A percentile compares a stretch with the other conserved stretches of the same genome.
Evolutionary conservation across 2,888 invertebrate species (phyloP).

Genomic region (Glomeris marginata): DNA sequence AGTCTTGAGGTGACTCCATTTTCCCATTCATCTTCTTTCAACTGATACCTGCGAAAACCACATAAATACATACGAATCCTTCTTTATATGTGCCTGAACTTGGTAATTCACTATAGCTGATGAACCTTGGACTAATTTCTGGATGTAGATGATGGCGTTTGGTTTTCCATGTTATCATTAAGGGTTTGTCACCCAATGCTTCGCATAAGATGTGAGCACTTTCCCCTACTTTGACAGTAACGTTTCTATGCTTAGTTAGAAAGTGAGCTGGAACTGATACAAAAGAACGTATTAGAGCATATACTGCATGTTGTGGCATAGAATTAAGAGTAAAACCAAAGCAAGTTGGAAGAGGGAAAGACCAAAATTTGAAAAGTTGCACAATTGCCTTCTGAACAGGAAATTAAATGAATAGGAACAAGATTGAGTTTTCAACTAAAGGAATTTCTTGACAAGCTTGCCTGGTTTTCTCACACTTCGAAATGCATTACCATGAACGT

Average conservation of each 20-base stretch:
- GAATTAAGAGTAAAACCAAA: not conserved
- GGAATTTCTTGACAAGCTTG: not conserved
- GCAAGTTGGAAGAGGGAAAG: not conserved
- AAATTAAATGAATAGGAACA: not conserved
- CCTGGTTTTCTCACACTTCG: not conserved
- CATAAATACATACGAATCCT: too few relatives aligned
- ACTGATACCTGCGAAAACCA: conserved; percentile 10
- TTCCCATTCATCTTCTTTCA: conserved; percentile 46
- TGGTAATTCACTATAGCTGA: too few relatives aligned
- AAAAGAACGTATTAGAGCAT: too few relatives aligned
- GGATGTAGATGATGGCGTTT: conserved; percentile 1
- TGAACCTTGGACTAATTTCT: conserved; percentile 7
- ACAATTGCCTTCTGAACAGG: not conserved
- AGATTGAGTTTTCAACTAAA: not conserved
- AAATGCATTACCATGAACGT: conserved; percentile 12
- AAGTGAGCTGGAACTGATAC: conserved; percentile 16
- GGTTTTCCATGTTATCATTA: conserved; percentile 13
- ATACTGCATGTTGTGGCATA: too few relatives aligned
- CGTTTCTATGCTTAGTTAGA: conserved; percentile 14
- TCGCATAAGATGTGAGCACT: conserved; percentile 14
- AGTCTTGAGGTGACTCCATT: conserved; percentile 25
- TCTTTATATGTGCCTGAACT: too few relatives aligned
- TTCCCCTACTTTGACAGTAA: conserved; percentile 12
- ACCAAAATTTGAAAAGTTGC: not conserved
- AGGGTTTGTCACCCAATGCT: conserved; percentile 15